Base-by-base conservation (phyloP, 1,140 invertebrate genomes). In the Dinoponera quadriceps region DNA sequence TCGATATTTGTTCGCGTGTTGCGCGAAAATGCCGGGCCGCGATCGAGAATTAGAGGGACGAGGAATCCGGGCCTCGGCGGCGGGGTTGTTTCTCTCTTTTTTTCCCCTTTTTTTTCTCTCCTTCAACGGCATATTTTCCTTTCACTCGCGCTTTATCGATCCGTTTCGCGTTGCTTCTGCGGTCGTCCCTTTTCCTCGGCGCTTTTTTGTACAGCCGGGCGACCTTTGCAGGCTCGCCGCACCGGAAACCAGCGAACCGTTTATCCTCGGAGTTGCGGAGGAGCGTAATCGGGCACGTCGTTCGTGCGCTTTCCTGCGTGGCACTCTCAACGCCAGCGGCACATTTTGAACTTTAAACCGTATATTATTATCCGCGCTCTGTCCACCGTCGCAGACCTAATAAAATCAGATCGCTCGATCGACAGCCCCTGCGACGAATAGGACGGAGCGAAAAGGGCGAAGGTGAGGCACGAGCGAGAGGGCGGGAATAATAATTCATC, bases 291-390 rank as follows among this genome's bases (percentile, higher is more conserved):
- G 29, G 27, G 74, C 57, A 44, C 20, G 16, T n/a, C n/a, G n/a
- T n/a, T n/a, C 2, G 57, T 2, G 60, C 49, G 22, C 49, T 27
- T 29, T 55, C 51, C 75, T 69, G 75, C 75, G 73, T 66, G 63
- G 38, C 11, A 78, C 18, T 49, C 22, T 44, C 51, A 16, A 44
- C 57, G 38, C 27, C 51, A 20, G 33, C 22, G 51, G 29, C 51
- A 33, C 82, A 80, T 71, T 82, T 63, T 82, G 85, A 87, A 87
- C 86, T 87, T 84, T 87, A 74, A 62, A 82, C 65, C 69, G 2
- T 49, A 59, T 82, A 87, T 85, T 87, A 86, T 87, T 69, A 55
- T 73, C 77, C 55, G 29, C 29, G 38, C 55, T 60, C 20, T 69
- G 63, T 49, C 55, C 77, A 20, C 18, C n/a, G 44, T 62, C 57